Conservation (phyloP, 2,797 vertebrate species). For the Leptodactylus fallax region DNA sequence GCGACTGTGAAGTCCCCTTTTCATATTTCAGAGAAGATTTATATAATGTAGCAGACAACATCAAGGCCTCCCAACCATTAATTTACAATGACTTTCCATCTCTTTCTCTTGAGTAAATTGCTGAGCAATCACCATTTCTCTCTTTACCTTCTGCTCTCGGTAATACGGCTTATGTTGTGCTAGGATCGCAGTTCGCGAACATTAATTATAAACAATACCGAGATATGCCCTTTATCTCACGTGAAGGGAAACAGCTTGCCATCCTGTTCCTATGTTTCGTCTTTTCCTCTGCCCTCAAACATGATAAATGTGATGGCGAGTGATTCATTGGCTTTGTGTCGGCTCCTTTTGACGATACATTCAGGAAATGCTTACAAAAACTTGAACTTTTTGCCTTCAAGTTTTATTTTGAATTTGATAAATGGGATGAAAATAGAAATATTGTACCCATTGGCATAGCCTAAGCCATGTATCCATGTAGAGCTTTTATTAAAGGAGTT, state of each 20-base stretch:
- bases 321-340: not conserved
- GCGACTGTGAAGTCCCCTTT: slow-evolving; percentile 64
- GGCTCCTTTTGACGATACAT: not conserved
- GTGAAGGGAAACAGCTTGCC: slow-evolving; percentile 22
- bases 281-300: not conserved
- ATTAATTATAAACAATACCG: slow-evolving; percentile 76
- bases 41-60: slow-evolving; percentile 72
- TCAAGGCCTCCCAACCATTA: slow-evolving; percentile 72
- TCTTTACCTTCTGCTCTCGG: slow-evolving; percentile 72
- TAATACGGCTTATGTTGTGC: slow-evolving; percentile 71
- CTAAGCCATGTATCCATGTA: not conserved
- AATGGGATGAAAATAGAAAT: not conserved
- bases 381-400: not conserved
- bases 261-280: not conserved
- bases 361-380: not conserved
- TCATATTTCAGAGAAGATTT: slow-evolving; percentile 71
- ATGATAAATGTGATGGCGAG: not conserved
- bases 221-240: slow-evolving; percentile 67
- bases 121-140: slow-evolving; percentile 75
- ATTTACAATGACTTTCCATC: slow-evolving; percentile 74
- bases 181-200: slow-evolving; percentile 72
- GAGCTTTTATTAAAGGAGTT: too few relatives aligned
- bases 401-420: not conserved
- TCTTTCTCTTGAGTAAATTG: slow-evolving; percentile 71
- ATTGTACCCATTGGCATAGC: not conserved